These are phyloP conservation scores for Fratercula arctica DNA, from an alignment of 2,797 vertebrate species.

Conservation along the genomic window DNA sequence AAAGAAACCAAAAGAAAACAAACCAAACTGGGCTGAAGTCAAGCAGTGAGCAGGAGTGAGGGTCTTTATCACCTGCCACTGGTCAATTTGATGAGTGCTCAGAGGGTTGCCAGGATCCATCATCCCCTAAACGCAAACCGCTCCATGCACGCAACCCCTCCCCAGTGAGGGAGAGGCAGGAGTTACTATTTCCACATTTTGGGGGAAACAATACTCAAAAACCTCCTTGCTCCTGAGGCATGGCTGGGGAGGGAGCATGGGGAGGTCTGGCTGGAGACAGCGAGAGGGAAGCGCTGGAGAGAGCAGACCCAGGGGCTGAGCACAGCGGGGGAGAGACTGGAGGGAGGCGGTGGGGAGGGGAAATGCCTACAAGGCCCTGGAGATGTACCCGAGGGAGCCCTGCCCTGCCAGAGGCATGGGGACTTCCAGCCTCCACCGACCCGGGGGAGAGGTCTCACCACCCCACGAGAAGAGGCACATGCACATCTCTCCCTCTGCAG, in stretches of 20 bases:
- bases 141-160: not conserved
- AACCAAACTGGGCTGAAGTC: not conserved
- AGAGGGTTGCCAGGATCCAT: not conserved
- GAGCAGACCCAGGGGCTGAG: not conserved
- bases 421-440: rapidly evolving
- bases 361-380: not conserved
- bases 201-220: not conserved
- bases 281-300: not conserved
- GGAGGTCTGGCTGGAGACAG: not conserved
- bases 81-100: not conserved
- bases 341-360: not conserved
- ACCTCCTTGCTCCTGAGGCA: constrained; percentile 26
- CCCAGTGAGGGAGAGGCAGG: not conserved
- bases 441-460: not conserved
- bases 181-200: not conserved
- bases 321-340: not conserved
- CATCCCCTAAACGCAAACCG: not conserved
- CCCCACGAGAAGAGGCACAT: not conserved
- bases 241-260: not conserved
- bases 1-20: not conserved
- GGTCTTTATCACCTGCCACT: not conserved
- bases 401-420: not conserved
- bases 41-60: not conserved
- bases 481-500: not conserved
- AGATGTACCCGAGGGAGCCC: not conserved